A percentile compares a stretch with the other conserved stretches of the same genome.
These are phyloP conservation scores for Sebastes vulpes DNA, from an alignment of 2,797 vertebrate genomes.

Conservation along the genomic window DNA sequence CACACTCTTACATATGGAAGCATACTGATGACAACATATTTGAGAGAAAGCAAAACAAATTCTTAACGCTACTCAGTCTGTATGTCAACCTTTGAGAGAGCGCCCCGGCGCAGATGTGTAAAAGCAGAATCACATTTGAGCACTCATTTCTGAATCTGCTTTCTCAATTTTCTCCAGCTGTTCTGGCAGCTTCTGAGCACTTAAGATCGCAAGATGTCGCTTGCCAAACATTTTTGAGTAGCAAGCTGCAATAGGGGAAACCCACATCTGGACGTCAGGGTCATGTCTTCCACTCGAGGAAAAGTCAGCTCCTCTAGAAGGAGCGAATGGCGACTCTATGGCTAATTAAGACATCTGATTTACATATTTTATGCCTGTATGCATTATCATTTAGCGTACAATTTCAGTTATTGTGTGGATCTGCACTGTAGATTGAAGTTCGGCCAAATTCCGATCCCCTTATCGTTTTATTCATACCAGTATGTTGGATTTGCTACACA, in stretches of 20 bases:
- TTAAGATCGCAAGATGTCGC: not conserved
- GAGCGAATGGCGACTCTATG: not conserved
- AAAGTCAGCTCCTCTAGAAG: not conserved
- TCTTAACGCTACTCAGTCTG: not conserved
- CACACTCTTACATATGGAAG: not conserved
- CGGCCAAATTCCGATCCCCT: not conserved
- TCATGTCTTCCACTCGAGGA: not conserved
- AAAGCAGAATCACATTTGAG: not conserved
- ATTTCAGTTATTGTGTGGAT: not conserved
- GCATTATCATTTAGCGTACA: not conserved
- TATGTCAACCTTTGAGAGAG: not conserved
- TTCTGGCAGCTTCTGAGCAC: not conserved
- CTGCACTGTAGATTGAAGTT: not conserved
- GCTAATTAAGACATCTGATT: not conserved
- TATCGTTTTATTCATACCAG: too few species aligned
- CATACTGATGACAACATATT: not conserved
- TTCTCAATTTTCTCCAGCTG: not conserved
- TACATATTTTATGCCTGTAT: not conserved
- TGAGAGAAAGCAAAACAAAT: not conserved
- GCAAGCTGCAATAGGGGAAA: not conserved
- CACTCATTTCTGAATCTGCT: not conserved
- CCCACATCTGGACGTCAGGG: not conserved
- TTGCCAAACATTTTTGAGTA: not conserved
- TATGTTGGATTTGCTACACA: accelerated
- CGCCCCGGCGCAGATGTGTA: not conserved